Evolutionary conservation across 2,888 invertebrate species (phyloP), one percentile per base, ranked within the genome.

Genomic region (Athripsodes cinereus): DNA sequence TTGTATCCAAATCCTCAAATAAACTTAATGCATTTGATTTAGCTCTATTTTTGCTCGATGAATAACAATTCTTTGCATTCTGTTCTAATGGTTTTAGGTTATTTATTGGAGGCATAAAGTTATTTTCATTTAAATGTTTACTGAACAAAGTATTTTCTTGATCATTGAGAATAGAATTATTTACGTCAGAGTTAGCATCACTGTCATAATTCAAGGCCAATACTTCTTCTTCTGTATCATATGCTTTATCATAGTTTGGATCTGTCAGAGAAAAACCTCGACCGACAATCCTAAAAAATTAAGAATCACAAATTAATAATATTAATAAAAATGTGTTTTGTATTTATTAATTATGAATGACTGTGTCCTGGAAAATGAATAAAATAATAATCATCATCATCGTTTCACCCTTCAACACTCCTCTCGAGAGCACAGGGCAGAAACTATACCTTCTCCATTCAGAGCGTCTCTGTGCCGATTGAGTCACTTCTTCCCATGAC

Each of bases 201-300:
- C 60, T 60, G 19, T 72, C 77, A 65, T 78, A 77, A 60, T 78
- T 76, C 67, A 75, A 71, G 0, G 75, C 75, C 51, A 78, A 72
- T 40, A 78, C 68, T 63, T 79, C 77, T 57, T 75, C 74, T 22
- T 78, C 77, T 31, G 72, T 71, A 62, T 74, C 73, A 62, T 71
- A 70, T 62, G 67, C 72, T 52, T 66, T 68, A 19, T 63, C 50
- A 68, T 60, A 52, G 68, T 71, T 61, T 70, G 73, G 52, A 76
- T 75, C 19, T 75, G 74, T 54, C 74, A 56, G 31, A 66, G 66
- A 61, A 76, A 68, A 13, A 71, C 72, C 67, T 71, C 76, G 55
- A 8, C 78, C 78, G 58, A 74, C 65, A 50, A 78, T 67, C 67
- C 79, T 79, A 71, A 54, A 70, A n/a, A 70, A 68, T 40, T 5